Conservation (phyloP, 1,140 invertebrate species). For the Sipha flava region DNA sequence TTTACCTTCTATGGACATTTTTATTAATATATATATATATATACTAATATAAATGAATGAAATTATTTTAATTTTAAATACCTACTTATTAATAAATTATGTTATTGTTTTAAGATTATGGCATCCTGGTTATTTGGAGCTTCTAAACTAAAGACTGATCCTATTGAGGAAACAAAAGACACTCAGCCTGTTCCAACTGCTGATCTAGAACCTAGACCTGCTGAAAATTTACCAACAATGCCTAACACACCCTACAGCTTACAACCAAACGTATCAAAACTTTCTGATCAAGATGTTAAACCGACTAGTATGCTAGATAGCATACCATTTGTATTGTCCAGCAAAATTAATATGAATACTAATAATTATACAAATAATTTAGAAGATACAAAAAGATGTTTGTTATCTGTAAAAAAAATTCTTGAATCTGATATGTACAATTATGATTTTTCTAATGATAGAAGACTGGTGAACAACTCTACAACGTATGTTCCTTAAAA, state of each 20-base stretch:
- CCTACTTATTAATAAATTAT: no score
- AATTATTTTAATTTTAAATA: no score
- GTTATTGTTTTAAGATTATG: not conserved
- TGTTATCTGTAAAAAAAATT: not conserved
- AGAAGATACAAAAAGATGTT: not conserved
- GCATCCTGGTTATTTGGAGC: constrained; percentile 9
- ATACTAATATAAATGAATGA: no score
- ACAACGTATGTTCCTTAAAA: not conserved
- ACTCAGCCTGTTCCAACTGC: not conserved
- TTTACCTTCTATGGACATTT: no score
- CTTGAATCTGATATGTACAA: not conserved
- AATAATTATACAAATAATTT: not conserved
- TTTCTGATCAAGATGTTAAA: not conserved
- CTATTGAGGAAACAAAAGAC: not conserved
- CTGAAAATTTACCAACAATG: not conserved
- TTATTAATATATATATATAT: no score
- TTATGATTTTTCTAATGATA: constrained; percentile 28
- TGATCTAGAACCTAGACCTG: not conserved
- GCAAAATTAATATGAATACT: not conserved
- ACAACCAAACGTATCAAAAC: not conserved
- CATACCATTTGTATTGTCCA: not conserved
- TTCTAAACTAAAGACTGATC: not conserved
- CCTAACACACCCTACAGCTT: not conserved
- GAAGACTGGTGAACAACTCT: not conserved
- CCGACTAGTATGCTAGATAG: not conserved